Conservation (phyloP, 2,888 invertebrate genomes). For the Torymus auratus region DNA sequence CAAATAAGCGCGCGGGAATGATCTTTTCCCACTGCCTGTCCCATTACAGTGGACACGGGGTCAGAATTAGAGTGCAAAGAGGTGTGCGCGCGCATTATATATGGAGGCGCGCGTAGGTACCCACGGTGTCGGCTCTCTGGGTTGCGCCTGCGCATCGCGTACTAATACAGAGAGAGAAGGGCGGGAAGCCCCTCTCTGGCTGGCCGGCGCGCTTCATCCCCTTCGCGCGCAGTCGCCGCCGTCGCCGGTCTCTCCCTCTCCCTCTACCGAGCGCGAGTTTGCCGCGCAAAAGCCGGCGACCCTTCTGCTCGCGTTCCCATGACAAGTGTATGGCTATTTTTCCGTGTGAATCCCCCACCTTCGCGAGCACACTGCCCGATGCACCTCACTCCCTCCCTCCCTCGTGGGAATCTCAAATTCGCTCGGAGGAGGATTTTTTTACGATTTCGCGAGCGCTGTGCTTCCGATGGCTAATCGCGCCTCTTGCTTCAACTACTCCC, state of each 20-base stretch:
- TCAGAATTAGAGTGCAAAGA: no score
- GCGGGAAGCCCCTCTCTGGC: constrained; percentile 41
- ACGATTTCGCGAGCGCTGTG: not conserved
- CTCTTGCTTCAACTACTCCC: constrained; percentile 12
- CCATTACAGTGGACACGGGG: no score
- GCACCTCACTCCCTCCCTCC: constrained; percentile 35
- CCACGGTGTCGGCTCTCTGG: no score
- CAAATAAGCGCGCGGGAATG: no score
- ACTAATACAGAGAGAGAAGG: not conserved
- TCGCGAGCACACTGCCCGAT: constrained; percentile 62
- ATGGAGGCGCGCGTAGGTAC: no score
- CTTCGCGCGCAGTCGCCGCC: not conserved
- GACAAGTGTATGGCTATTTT: constrained; percentile 72
- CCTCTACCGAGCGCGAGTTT: constrained; percentile 56
- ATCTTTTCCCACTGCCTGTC: no score
- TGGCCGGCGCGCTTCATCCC: constrained; percentile 33
- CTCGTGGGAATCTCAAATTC: constrained; percentile 46
- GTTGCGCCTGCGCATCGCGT: not conserved
- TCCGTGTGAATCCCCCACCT: constrained; percentile 74
- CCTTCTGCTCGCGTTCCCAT: constrained; percentile 72
- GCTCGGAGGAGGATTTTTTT: constrained; percentile 25
- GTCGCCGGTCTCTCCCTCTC: constrained; percentile 16
- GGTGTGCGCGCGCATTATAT: no score
- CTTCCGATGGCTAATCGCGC: not conserved
- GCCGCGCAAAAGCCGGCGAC: constrained; percentile 46